These are phyloP conservation scores for Arctopsyche grandis DNA, from an alignment of 1,140 invertebrate genomes.

Conservation along the genomic window DNA sequence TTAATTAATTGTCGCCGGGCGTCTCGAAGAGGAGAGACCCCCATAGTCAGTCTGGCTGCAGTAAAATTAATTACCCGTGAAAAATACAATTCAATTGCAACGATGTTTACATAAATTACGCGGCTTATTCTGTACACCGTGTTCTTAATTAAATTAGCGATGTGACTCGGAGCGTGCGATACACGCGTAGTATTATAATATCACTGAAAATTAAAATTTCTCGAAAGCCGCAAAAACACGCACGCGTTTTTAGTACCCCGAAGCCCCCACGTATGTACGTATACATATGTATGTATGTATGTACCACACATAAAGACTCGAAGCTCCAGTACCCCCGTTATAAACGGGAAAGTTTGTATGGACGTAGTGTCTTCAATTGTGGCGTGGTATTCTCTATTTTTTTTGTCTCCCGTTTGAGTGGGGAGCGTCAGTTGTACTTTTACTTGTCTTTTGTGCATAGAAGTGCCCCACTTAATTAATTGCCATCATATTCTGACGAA, in stretches of 20 bases:
- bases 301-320: too few species aligned
- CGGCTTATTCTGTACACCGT: background rate
- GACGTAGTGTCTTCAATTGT: too few species aligned
- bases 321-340: too few species aligned
- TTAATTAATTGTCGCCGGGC: slow-evolving; percentile 15
- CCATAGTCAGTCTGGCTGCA: background rate
- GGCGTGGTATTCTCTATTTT: background rate
- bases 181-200: background rate
- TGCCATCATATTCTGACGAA: slow-evolving; percentile 39
- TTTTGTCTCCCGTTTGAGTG: background rate
- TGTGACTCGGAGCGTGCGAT: background rate
- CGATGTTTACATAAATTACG: slow-evolving; percentile 17
- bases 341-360: too few species aligned
- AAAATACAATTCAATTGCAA: slow-evolving; percentile 18
- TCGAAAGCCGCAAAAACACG: too few species aligned
- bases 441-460: slow-evolving; percentile 11
- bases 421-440: background rate
- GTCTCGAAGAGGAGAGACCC: background rate
- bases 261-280: too few species aligned
- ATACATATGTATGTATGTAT: too few species aligned
- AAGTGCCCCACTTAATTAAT: slow-evolving; percentile 34
- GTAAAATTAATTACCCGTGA: slow-evolving; percentile 25
- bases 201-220: too few species aligned
- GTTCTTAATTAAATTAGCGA: slow-evolving; percentile 18
- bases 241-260: too few species aligned